These are phyloP conservation scores for Ptychobarbus kaznakovi DNA, from an alignment of 2,797 vertebrate species.

Conservation along the genomic window DNA sequence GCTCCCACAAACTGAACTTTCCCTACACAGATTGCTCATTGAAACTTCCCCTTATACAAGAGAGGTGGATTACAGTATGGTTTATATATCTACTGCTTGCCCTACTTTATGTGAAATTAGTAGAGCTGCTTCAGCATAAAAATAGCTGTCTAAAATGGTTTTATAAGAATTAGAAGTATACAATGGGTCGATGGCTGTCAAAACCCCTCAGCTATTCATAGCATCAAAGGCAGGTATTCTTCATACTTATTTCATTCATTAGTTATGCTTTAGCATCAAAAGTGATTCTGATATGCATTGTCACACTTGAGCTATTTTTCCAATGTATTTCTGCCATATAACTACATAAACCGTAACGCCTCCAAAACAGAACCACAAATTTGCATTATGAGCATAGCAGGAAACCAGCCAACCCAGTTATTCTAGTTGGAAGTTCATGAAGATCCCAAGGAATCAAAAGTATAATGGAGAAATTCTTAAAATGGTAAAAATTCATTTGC, in stretches of 20 bases:
- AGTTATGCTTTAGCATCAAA: conserved; percentile 12
- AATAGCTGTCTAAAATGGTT: conserved; percentile 6
- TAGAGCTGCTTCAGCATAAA: conserved; percentile 44
- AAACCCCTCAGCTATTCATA: background rate
- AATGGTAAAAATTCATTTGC: background rate
- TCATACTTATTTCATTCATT: background rate
- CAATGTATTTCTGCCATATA: background rate
- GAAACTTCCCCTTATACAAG: conserved; percentile 12
- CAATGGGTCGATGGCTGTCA: background rate
- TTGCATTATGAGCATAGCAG: background rate
- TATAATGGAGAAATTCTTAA: background rate
- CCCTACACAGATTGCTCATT: conserved; percentile 21
- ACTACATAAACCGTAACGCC: background rate
- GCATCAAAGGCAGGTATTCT: conserved; percentile 1
- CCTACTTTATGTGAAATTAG: conserved; percentile 53
- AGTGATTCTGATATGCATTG: background rate
- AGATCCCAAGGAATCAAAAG: background rate
- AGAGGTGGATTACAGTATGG: conserved; percentile 48
- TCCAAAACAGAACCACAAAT: conserved; percentile 6
- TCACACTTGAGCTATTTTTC: conserved; percentile 8
- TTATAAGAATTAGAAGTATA: background rate
- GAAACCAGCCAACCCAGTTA: background rate
- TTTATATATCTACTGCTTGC: conserved; percentile 49
- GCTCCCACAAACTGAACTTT: conserved; percentile 22
- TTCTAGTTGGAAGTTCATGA: background rate